Base-by-base conservation (phyloP, 2,113 vertebrate genomes). In the Myiagra hebetior region DNA sequence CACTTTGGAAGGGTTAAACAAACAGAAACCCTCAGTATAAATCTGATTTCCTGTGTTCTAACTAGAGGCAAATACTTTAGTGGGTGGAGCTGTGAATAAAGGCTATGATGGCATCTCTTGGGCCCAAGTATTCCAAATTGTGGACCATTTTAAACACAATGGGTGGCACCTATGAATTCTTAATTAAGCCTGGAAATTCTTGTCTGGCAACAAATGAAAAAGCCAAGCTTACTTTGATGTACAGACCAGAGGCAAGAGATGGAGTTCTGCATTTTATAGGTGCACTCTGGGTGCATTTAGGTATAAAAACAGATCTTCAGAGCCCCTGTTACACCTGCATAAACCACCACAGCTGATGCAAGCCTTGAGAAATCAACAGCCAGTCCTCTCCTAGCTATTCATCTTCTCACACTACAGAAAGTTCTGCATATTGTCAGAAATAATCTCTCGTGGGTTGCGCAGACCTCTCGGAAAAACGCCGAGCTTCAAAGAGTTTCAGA, bases 171-270 rank as follows among this genome's bases (percentile, higher is more conserved):
- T 69, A 88, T 87, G 95, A 88, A 94, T 88, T 76, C 85, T 88
- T 94, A 93, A 93, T 88, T 92, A 96, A 95, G 65, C 76, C 93
- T 88, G 82, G 93, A 95, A 95, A 96, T 92, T 86, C 90, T 64
- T 56, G 93, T 78, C 90, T 96, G 95, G 95, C 92, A 95, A 94
- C 13, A 41, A 92, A 94, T 91, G 64, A 88, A 92, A 93, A 72
- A 57, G 3, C 85, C 67, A 90, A 74, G 44, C 44, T 84, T 13
- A 24, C 92, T 96, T 92, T 91, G 95, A 94, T 91, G 90, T 92
- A 49, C 10, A 91, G 72, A 94, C 53, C 52, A 90, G 75, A 96
- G 68, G 79, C 78, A 83, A 44, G 75, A 65, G 68, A 79, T 31
- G 79, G 74, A 89, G 44, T 28, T 85, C 28, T 77, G 63, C 15